phyloP scores from a whole-genome alignment of 2,113 vertebrate species.

The Pheucticus melanocephalus region DNA sequence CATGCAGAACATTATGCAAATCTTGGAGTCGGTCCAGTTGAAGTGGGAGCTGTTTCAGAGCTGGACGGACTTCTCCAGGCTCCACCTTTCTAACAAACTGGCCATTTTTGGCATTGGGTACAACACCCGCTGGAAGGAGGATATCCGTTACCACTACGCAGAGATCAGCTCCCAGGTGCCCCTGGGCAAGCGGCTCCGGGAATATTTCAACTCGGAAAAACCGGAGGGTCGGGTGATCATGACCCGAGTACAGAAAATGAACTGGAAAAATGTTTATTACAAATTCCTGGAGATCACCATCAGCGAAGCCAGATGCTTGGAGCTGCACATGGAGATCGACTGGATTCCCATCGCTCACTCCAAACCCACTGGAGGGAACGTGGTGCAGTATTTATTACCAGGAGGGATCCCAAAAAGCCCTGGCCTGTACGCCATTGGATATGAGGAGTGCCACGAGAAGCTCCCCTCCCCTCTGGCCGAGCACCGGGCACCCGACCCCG shows the following conservation, averaged over 20 bases:
- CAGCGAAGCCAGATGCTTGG: constrained; percentile 92
- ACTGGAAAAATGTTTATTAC: constrained; percentile 99
- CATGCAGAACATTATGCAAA: constrained; percentile 93
- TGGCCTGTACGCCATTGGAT: constrained; percentile 92
- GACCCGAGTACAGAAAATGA: constrained; percentile 98
- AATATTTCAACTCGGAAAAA: constrained; percentile 97
- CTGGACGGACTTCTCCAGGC: constrained; percentile 95
- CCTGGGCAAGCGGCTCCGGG: constrained; percentile 91
- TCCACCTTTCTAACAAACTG: constrained; percentile 97
- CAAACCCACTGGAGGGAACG: constrained; percentile 79
- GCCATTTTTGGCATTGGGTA: constrained; percentile 97
- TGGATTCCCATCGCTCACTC: constrained; percentile 93
- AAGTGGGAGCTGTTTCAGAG: constrained; percentile 98
- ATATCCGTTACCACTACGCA: constrained; percentile 93
- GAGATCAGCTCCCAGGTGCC: constrained; percentile 98
- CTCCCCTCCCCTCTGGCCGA: constrained; percentile 49
- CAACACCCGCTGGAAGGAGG: constrained; percentile 96
- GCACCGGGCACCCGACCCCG: neutral
- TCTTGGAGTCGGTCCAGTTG: constrained; percentile 93
- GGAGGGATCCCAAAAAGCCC: constrained; percentile 93
- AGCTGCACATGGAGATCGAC: constrained; percentile 96
- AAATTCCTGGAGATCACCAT: constrained; percentile 98
- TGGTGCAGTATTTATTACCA: constrained; percentile 91
- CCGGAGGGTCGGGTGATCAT: constrained; percentile 91
- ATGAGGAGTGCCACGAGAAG: constrained; percentile 77